Percentiles rank a stretch among this genome's conserved stretches.
These are phyloP conservation scores for Caenorhabditis remanei DNA, from an alignment of 1,140 invertebrate species.

Conservation along the genomic window DNA sequence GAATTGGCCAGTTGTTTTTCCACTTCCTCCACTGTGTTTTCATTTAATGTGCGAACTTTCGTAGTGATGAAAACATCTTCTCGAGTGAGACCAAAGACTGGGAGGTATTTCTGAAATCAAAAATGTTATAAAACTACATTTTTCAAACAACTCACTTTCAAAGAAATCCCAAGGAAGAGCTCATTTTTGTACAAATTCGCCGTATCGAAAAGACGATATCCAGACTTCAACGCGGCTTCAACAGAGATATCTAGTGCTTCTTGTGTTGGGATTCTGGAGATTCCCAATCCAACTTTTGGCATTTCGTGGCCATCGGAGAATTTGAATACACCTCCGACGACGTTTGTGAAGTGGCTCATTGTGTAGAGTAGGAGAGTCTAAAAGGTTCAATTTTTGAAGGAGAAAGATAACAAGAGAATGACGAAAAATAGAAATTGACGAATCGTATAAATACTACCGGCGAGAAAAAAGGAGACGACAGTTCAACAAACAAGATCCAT, in stretches of 20 bases:
- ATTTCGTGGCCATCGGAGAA: constrained; percentile 32
- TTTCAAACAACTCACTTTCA: neutral
- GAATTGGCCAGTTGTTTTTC: constrained; percentile 54
- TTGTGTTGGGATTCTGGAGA: constrained; percentile 13
- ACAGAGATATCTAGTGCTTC: neutral
- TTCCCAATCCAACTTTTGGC: constrained; percentile 38
- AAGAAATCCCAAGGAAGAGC: constrained; percentile 8
- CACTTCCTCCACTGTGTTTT: constrained; percentile 31
- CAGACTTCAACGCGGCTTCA: constrained; percentile 22
- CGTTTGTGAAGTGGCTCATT: constrained; percentile 14
- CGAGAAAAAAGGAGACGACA: neutral
- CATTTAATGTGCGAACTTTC: constrained; percentile 78
- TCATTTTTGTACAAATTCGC: constrained; percentile 43
- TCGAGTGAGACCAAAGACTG: constrained; percentile 76
- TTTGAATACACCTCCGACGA: constrained; percentile 23
- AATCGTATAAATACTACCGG: neutral
- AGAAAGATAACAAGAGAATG: neutral
- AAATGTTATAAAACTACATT: neutral
- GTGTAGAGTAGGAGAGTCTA: neutral
- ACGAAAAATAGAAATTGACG: neutral
- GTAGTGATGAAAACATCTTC: constrained; percentile 81
- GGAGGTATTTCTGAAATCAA: constrained; percentile 72
- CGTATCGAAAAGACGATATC: constrained; percentile 24
- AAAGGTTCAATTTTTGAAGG: neutral
- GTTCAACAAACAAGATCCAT: constrained; percentile 45